Evolutionary conservation across 2,797 vertebrate genomes (phyloP).

Genomic region (Sebastes matsubarae): DNA sequence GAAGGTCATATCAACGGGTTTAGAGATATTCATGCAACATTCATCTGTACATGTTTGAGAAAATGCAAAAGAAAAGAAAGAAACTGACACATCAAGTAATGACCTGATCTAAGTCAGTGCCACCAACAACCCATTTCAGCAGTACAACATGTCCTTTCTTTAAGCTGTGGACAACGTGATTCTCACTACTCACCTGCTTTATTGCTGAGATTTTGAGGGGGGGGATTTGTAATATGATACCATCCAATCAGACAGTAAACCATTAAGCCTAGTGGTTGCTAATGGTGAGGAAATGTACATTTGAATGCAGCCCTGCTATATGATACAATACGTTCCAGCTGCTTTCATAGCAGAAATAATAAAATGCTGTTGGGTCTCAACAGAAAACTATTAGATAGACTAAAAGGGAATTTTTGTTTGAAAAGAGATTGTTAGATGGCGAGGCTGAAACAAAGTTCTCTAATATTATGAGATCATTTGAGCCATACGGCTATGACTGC

Average conservation of each 20-base stretch:
- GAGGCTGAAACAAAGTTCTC: too few relatives aligned
- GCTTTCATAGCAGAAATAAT: neutral
- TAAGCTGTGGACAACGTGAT: neutral
- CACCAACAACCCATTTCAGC: neutral
- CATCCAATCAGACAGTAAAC: neutral
- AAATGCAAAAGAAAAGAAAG: neutral
- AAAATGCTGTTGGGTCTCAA: neutral
- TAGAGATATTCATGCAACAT: neutral
- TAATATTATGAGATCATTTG: too few relatives aligned
- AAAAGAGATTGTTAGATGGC: too few relatives aligned
- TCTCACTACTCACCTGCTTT: neutral
- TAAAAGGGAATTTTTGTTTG: too few relatives aligned
- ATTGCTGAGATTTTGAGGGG: neutral
- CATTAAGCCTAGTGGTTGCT: neutral
- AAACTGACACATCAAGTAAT: neutral
- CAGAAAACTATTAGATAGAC: neutral
- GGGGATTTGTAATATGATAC: neutral
- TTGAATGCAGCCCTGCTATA: neutral
- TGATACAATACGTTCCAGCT: neutral
- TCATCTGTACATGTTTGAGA: neutral
- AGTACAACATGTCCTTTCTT: neutral
- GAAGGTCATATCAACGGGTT: neutral
- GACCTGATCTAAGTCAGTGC: neutral
- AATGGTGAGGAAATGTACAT: neutral
- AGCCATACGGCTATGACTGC: too few relatives aligned